phyloP scores from a whole-genome alignment of 2,797 vertebrate genomes.

The Sebastes steindachneri region DNA sequence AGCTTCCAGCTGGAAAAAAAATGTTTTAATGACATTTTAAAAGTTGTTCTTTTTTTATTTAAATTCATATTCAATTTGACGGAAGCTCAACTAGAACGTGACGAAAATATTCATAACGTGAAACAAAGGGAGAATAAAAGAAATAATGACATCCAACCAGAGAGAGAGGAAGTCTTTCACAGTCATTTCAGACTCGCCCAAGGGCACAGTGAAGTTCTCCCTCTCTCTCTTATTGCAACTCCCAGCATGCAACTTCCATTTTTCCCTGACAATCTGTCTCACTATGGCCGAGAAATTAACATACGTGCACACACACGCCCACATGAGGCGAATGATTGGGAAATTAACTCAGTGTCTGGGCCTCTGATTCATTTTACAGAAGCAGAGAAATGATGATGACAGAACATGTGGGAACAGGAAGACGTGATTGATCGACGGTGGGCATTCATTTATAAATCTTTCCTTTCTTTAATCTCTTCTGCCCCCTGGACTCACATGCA shows the following conservation, averaged over 20 bases:
- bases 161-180: slow-evolving; percentile 14
- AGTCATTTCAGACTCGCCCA: slow-evolving; percentile 25
- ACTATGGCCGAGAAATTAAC: slow-evolving; percentile 20
- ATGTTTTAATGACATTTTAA: neutral
- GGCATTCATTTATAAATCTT: slow-evolving; percentile 16
- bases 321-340: neutral
- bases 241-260: slow-evolving; percentile 30
- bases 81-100: neutral
- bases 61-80: neutral
- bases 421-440: slow-evolving; percentile 4
- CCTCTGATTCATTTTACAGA: slow-evolving; percentile 39
- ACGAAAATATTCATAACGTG: neutral
- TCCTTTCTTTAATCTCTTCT: slow-evolving; percentile 15
- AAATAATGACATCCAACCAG: neutral
- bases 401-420: slow-evolving; percentile 23
- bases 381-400: slow-evolving; percentile 34
- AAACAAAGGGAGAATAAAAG: slow-evolving; percentile 4
- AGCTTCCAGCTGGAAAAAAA: neutral
- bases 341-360: slow-evolving; percentile 42
- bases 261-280: slow-evolving; percentile 27
- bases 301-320: neutral
- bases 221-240: slow-evolving; percentile 15
- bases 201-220: slow-evolving; percentile 8
- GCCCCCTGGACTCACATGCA: neutral
- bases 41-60: neutral